phyloP scores from a whole-genome alignment of 1,140 invertebrate species.

The Conus betulinus region DNA sequence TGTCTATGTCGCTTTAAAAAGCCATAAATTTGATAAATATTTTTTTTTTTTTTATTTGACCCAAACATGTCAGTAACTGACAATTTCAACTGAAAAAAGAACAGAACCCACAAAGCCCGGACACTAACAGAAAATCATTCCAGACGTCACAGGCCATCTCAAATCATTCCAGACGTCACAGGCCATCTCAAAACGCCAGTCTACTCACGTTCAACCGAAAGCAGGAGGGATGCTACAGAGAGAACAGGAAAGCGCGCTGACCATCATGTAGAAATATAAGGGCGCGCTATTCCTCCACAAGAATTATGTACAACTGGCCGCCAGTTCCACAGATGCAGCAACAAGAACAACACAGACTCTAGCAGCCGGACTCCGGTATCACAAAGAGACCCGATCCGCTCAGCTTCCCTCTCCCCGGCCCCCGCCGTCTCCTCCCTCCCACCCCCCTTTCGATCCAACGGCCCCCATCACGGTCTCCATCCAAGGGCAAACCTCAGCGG shows the following conservation, averaged over 20 bases:
- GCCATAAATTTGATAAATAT: neutral
- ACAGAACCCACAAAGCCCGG: neutral
- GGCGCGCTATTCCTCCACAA: neutral
- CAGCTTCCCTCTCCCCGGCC: no score
- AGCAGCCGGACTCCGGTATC: no score
- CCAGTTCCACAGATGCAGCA: neutral
- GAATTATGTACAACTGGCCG: neutral
- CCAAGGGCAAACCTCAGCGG: no score
- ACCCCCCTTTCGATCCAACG: no score
- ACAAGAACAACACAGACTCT: neutral
- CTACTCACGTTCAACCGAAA: neutral
- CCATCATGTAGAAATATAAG: constrained; percentile 1
- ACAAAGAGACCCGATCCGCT: no score
- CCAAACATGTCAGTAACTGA: neutral
- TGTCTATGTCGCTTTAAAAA: neutral
- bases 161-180: neutral
- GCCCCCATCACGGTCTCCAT: no score
- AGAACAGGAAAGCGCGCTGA: constrained; percentile 1
- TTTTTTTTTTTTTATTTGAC: neutral
- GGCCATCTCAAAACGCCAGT: neutral
- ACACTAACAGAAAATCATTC: neutral
- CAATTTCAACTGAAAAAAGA: neutral
- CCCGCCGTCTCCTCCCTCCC: no score
- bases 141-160: neutral
- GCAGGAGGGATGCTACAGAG: neutral